Percentiles rank a stretch among this genome's conserved stretches.
Evolutionary conservation across 2,797 vertebrate species (phyloP).

Genomic region (Hafferia zeledoni): DNA sequence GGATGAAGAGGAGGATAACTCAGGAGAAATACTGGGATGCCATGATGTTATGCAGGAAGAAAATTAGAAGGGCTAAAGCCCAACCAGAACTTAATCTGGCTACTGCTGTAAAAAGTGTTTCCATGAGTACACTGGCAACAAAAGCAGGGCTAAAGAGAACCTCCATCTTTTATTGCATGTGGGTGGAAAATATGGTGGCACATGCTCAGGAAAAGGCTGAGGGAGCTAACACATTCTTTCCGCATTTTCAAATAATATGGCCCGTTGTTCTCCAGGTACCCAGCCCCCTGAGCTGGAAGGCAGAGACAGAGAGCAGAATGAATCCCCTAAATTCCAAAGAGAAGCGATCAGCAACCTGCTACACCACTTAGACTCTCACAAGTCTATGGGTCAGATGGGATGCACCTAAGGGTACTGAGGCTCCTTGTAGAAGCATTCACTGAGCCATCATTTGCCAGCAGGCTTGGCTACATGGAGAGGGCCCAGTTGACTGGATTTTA

Average conservation of each 20-base stretch:
- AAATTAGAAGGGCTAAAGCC: not conserved
- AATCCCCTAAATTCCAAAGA: not conserved
- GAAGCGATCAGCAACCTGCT: no score
- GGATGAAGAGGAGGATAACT: not conserved
- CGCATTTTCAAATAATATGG: not conserved
- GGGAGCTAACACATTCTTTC: not conserved
- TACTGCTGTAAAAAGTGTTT: not conserved
- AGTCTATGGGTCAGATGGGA: fast-evolving
- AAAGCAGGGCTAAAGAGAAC: not conserved
- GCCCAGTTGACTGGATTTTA: not conserved
- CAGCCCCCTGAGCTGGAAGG: not conserved
- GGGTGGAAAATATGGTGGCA: not conserved
- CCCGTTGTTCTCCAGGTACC: not conserved
- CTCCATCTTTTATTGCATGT: not conserved
- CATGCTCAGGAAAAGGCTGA: not conserved
- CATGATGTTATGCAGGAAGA: not conserved
- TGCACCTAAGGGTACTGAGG: not conserved
- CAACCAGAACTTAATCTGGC: not conserved
- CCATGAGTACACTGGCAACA: not conserved
- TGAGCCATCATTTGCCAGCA: not conserved
- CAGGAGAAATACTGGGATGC: not conserved
- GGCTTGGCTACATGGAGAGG: not conserved
- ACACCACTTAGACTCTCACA: not conserved
- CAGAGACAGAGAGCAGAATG: not conserved
- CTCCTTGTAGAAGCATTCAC: not conserved